Percentiles rank a stretch among this genome's conserved stretches.
phyloP scores from a whole-genome alignment of 2,113 vertebrate genomes.

The Synodontis membranacea region DNA sequence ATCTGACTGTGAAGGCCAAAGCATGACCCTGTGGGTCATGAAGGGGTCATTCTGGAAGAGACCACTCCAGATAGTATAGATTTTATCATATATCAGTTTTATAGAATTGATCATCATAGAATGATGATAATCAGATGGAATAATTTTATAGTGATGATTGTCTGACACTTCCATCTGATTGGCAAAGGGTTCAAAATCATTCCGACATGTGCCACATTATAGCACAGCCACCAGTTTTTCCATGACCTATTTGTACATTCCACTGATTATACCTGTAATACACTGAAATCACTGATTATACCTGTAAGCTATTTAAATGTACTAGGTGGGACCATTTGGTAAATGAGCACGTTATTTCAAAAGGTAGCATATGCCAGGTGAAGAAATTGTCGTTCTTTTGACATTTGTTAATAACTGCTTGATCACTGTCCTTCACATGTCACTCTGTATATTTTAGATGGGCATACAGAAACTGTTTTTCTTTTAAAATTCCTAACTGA shows the following conservation, averaged over 20 bases:
- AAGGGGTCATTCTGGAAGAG: not conserved
- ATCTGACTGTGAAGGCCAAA: not conserved
- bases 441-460: not conserved
- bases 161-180: not conserved
- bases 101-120: not conserved
- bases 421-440: not conserved
- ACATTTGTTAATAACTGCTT: not conserved
- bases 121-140: not conserved
- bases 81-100: too few species aligned
- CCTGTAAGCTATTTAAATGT: not conserved
- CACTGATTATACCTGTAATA: not conserved
- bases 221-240: not conserved
- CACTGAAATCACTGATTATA: not conserved
- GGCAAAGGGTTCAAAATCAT: not conserved
- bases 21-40: not conserved
- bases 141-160: not conserved
- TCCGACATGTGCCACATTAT: not conserved
- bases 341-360: not conserved
- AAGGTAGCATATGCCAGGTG: not conserved
- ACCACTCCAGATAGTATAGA: not conserved
- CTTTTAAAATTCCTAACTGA: not conserved
- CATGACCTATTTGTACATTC: not conserved
- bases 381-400: not conserved
- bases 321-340: not conserved
- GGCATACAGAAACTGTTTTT: not conserved